Base-by-base conservation (phyloP, 1,140 invertebrate species). In the Wasmannia auropunctata region DNA sequence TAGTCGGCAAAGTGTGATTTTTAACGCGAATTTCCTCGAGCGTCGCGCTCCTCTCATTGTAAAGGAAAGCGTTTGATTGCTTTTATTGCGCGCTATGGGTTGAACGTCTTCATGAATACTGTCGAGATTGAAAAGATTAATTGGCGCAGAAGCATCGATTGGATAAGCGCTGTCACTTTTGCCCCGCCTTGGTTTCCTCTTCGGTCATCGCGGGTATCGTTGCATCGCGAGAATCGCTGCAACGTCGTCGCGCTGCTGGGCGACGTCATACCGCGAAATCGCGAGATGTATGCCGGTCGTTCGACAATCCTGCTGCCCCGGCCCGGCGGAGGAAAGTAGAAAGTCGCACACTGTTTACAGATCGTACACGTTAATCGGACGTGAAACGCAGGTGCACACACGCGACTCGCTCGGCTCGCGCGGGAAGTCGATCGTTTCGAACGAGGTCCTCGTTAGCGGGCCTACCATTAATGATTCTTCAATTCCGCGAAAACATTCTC, bases 241-340 rank as follows among this genome's bases (percentile, higher is more conserved):
- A 2, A 22, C 46, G n/a, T n/a, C n/a, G n/a, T n/a, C n/a, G n/a
- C n/a, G n/a, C n/a, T n/a, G 31, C 56, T 14, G n/a, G n/a, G 34
- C 46, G 22, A 40, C 63, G 63, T 67, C 28, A 46, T 7, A 43
- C 16, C 25, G 84, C 46, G 56, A 60, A 83, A 58, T 83, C 79
- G 51, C 34, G 28, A n/a, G 28, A 72, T 83, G 40, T 56, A 67
- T 34, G 22, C 43, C 46, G 43, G 75, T 49, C 74, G 77, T 87
- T 65, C 86, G 58, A 46, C 79, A 81, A 81, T 83, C 67, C 51
- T 34, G 79, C 28, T n/a, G n/a, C n/a, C n/a, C n/a, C n/a, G n/a
- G n/a, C n/a, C n/a, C 19, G 51, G 79, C 49, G 54, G 86, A 90
- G 80, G 72, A 90, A 90, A 90, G 89, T 90, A 90, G 89, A 90